Base-by-base conservation (phyloP, 2,888 invertebrate genomes). In the Tanypteryx hageni region DNA sequence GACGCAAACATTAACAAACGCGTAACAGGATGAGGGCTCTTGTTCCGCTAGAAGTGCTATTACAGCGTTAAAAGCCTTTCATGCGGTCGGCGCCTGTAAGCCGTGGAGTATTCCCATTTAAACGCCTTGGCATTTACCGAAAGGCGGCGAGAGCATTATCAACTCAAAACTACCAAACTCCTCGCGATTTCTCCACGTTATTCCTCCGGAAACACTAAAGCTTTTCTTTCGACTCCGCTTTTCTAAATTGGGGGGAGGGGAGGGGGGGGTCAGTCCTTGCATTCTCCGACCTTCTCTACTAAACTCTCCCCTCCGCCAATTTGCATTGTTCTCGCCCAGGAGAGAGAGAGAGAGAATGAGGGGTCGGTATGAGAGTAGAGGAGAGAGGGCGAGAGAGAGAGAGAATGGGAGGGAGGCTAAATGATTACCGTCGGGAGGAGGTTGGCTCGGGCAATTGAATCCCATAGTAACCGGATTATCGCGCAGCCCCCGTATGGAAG, bases 401-500 rank as follows among this genome's bases (percentile, higher is more conserved):
- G 82, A 13, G 57, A 56, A 22, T 9, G 89, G 61, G 31, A 16
- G 27, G 86, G 89, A 44, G 31, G 44, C 31, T 89, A 89, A 89
- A 89, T 89, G 64, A 58, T 68, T 44, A 64, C 89, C 89, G 58
- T 22, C 27, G 27, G 16, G 59, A 64, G 89, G 64, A 86, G 31
- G 89, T 44, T 61, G 61, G 64, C 89, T 64, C 68, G 89, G 56
- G 89, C 89, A 68, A 89, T 89, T 89, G 89, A 89, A 89, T 89
- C 89, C 89, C 64, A n/a, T 64, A 61, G 64, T 89, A 89, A 89
- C 64, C 89, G 89, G 64, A 89, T 89, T 89, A 89, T 89, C 89
- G 44, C 68, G n/a, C 27, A 64, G 44, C 31, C 89, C 89, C 56
- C 89, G 89, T 64, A 44, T n/a, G 68, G 89, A 89, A 64, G 64